Evolutionary conservation across 2,113 vertebrate species (phyloP).

Genomic region (Mugil cephalus): DNA sequence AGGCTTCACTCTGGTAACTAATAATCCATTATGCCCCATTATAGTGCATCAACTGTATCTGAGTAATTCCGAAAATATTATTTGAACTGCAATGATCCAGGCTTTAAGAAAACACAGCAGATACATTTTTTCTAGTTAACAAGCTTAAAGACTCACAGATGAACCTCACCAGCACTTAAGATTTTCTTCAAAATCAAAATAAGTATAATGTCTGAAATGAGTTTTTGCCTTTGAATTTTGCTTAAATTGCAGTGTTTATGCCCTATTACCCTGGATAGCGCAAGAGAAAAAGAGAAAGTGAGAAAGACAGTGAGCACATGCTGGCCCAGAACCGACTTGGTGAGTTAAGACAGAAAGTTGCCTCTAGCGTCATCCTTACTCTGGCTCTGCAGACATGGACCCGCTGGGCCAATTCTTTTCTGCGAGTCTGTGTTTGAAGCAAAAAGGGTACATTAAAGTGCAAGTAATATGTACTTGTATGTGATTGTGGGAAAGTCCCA

Average conservation of each 20-base stretch:
- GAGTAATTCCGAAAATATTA: background rate
- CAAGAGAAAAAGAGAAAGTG: background rate
- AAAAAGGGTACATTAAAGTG: slow-evolving; percentile 70
- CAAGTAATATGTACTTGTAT: slow-evolving; percentile 70
- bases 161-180: no score
- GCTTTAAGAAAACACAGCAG: no score
- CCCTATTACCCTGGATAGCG: background rate
- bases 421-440: slow-evolving; percentile 52
- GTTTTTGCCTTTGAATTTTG: background rate
- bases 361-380: slow-evolving; percentile 40
- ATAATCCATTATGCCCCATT: background rate
- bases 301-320: slow-evolving; percentile 18
- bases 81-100: no score
- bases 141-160: no score
- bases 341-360: slow-evolving; percentile 46
- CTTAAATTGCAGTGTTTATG: background rate
- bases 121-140: no score
- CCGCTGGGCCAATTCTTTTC: slow-evolving; percentile 41
- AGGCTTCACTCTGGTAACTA: background rate
- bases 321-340: slow-evolving; percentile 28
- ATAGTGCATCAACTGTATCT: background rate
- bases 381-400: slow-evolving; percentile 46
- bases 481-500: slow-evolving; percentile 82
- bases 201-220: background rate
- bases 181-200: no score